phyloP scores from a whole-genome alignment of 2,113 vertebrate species.

The Mobula hypostoma region DNA sequence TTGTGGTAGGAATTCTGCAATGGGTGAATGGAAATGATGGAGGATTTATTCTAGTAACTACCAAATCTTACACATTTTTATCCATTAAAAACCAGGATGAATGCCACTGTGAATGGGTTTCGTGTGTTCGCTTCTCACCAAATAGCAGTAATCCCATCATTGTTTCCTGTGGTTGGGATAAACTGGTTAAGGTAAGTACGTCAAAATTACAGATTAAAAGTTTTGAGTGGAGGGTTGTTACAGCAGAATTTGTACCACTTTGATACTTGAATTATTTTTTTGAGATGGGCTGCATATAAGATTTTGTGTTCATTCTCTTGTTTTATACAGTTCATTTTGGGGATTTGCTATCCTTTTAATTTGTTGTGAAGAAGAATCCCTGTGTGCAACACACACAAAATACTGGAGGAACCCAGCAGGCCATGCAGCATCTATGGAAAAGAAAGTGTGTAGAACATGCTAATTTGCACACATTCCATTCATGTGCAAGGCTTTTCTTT shows the following conservation, averaged over 20 bases:
- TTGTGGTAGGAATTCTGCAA: neutral
- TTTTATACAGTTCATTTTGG: neutral
- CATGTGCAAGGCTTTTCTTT: no score
- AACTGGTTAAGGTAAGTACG: slow-evolving; percentile 79
- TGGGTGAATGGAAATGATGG: neutral
- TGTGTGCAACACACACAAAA: no score
- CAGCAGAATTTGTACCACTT: neutral
- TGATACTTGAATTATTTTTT: neutral
- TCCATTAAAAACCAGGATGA: slow-evolving; percentile 65
- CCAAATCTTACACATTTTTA: neutral
- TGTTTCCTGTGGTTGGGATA: slow-evolving; percentile 96
- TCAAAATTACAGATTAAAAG: neutral
- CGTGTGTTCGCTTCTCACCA: slow-evolving; percentile 90
- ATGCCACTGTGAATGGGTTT: slow-evolving; percentile 87
- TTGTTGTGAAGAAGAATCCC: neutral
- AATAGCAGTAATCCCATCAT: slow-evolving; percentile 98
- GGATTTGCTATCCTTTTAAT: neutral
- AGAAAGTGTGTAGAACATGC: no score
- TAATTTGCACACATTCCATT: no score
- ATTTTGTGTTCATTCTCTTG: neutral
- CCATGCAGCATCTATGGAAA: no score
- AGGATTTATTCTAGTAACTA: neutral
- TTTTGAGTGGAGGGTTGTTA: neutral
- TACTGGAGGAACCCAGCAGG: no score
- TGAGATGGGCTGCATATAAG: neutral